Evolutionary conservation across 2,797 vertebrate genomes (phyloP).

Genomic region (Xyrichtys novacula): DNA sequence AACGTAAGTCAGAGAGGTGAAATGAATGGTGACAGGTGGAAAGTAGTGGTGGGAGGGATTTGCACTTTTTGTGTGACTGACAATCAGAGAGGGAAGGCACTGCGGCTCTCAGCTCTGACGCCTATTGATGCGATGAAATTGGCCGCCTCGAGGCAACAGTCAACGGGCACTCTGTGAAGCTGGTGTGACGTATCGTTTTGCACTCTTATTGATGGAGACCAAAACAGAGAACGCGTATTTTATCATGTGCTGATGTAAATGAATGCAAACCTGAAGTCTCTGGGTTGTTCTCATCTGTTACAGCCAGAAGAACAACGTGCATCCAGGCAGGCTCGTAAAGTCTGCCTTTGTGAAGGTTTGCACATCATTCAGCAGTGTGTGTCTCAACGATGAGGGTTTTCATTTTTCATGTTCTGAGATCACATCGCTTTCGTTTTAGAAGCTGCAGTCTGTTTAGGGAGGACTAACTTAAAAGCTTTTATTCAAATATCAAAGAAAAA

Average conservation of each 20-base stretch:
- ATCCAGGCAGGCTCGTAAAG: conserved; percentile 13
- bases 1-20: conserved; percentile 23
- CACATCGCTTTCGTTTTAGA: not conserved
- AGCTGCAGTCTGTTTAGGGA: conserved; percentile 9
- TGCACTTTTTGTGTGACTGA: conserved; percentile 48
- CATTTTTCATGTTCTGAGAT: conserved; percentile 47
- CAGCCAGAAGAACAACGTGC: conserved; percentile 50
- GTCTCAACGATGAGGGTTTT: conserved; percentile 49
- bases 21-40: conserved; percentile 47
- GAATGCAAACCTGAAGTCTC: conserved; percentile 44
- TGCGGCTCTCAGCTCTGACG: conserved; percentile 26
- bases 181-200: conserved; percentile 36
- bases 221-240: conserved; percentile 30
- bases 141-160: conserved; percentile 54
- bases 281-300: conserved; percentile 53
- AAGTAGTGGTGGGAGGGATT: conserved; percentile 32
- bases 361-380: conserved; percentile 45
- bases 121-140: conserved; percentile 65
- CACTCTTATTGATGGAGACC: conserved; percentile 18
- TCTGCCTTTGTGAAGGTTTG: conserved; percentile 36
- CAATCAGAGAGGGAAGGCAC: conserved; percentile 40
- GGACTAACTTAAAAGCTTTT: conserved; percentile 29
- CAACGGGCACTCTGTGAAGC: conserved; percentile 26
- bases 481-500: conserved; percentile 33
- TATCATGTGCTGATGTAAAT: conserved; percentile 55